A percentile compares a stretch with the other conserved stretches of the same genome.
phyloP scores from a whole-genome alignment of 2,888 invertebrate species.

The Piscicola geometra region DNA sequence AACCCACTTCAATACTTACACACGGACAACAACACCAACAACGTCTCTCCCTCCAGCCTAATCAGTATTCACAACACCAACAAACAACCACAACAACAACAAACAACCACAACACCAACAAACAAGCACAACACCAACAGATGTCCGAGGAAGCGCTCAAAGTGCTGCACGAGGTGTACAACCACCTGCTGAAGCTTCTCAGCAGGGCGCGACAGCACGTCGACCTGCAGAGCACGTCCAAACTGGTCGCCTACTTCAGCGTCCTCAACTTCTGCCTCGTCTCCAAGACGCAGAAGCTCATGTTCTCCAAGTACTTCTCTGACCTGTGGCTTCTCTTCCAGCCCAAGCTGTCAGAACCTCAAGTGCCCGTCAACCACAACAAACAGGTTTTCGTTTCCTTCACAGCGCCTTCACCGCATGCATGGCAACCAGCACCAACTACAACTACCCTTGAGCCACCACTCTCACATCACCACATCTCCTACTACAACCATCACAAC shows the following conservation, averaged over 20 bases:
- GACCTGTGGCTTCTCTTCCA: constrained; percentile 91
- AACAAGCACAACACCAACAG: no score
- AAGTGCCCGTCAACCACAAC: constrained; percentile 88
- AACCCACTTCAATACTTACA: no score
- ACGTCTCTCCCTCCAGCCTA: no score
- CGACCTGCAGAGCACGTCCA: constrained; percentile 71
- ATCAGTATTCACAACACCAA: no score
- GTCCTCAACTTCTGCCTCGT: constrained; percentile 85
- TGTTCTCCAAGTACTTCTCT: constrained; percentile 87
- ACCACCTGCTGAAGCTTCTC: constrained; percentile 60
- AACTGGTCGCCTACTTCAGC: constrained; percentile 85
- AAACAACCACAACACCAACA: no score
- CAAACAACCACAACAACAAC: no score
- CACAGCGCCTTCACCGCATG: neutral
- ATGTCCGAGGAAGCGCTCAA: constrained; percentile 63
- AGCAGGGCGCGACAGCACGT: constrained; percentile 75
- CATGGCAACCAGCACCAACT: no score
- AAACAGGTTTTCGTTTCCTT: constrained; percentile 64
- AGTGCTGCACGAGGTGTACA: constrained; percentile 62
- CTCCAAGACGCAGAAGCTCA: constrained; percentile 81
- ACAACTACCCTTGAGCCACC: no score
- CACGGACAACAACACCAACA: no score
- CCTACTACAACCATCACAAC: no score
- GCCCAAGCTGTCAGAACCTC: constrained; percentile 86
- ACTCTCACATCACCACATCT: no score